Evolutionary conservation across 2,888 invertebrate species (phyloP).

Genomic region (Campaea margaritaria): DNA sequence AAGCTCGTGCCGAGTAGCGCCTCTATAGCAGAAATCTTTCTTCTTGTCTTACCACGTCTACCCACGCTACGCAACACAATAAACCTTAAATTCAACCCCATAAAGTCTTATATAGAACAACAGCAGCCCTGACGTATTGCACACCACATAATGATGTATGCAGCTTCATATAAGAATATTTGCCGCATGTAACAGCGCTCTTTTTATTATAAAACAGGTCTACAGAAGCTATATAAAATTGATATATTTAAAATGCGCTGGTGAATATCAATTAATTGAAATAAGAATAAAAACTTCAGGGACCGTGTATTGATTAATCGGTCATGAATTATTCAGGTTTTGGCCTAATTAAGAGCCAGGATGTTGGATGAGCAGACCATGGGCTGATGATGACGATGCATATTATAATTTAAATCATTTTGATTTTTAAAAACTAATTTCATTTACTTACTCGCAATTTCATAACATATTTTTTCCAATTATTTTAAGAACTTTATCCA

Average conservation of each 20-base stretch:
- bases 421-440: too few relatives aligned
- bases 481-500: too few relatives aligned
- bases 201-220: constrained; percentile 70
- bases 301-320: constrained; percentile 61
- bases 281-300: constrained; percentile 61
- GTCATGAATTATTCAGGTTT: constrained; percentile 64
- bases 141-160: constrained; percentile 61
- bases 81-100: constrained; percentile 34
- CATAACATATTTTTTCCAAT: too few relatives aligned
- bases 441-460: too few relatives aligned
- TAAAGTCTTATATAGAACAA: constrained; percentile 36
- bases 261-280: constrained; percentile 73
- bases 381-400: constrained; percentile 6
- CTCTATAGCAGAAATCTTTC: constrained; percentile 66
- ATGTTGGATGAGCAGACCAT: constrained; percentile 7
- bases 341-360: constrained; percentile 26
- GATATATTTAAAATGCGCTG: constrained; percentile 73
- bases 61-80: constrained; percentile 32
- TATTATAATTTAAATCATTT: constrained; percentile 2
- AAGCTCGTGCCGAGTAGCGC: constrained; percentile 54
- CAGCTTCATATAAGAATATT: constrained; percentile 50
- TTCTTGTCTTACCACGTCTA: constrained; percentile 48
- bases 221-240: constrained; percentile 72
- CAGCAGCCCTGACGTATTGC: constrained; percentile 34
- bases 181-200: constrained; percentile 52